Base-by-base conservation (phyloP, 1,140 invertebrate genomes). In the Zophobas atratus region DNA sequence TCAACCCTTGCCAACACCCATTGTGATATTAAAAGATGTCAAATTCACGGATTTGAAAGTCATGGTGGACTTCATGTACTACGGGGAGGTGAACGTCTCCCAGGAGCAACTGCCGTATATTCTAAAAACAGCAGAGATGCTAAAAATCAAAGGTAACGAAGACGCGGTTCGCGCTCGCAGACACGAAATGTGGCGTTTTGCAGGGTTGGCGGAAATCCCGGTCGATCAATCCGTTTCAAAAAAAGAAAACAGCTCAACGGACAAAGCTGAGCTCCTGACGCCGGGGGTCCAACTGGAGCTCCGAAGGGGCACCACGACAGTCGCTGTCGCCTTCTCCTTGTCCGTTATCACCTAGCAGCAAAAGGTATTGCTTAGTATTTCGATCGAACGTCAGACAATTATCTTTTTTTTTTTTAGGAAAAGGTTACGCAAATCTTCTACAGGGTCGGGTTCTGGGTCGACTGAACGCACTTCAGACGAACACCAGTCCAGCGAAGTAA, bases 21-120 rank as follows among this genome's bases (percentile, higher is more conserved):
- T 97, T 80, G 94, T 97, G 8, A 96, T 97, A 83, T 86, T 97
- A 20, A 96, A 96, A 86, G 95, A 97, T 89, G 93, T 97, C 1
- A 93, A 94, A 84, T 96, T 93, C 84, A 90, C 91, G 56, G 95
- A 97, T 88, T 89, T 97, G 49, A 94, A 94, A 84, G 95, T 94
- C 43, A 94, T 97, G 89, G 93, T 97, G 1, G 94, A 96, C 82
- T 97, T 97, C 85, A 97, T 97, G 93, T 97, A 97, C 85, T 95
- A 94, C 84, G 96, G 96, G 0, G 95, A 97, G 89, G 95, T 97
- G 0, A 96, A 97, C 87, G 94, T 97, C 20, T 94, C 93, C 6
- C 94, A 96, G 84, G 95, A 96, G 82, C 94, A 96, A 84, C 87
- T 97, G 78, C 93, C 94, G 77, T 92, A 94, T 82, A 93, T 97